Percentiles rank a stretch among this genome's conserved stretches.
Evolutionary conservation across 2,888 invertebrate genomes (phyloP).

Genomic region (Leptopterna dolabrata): DNA sequence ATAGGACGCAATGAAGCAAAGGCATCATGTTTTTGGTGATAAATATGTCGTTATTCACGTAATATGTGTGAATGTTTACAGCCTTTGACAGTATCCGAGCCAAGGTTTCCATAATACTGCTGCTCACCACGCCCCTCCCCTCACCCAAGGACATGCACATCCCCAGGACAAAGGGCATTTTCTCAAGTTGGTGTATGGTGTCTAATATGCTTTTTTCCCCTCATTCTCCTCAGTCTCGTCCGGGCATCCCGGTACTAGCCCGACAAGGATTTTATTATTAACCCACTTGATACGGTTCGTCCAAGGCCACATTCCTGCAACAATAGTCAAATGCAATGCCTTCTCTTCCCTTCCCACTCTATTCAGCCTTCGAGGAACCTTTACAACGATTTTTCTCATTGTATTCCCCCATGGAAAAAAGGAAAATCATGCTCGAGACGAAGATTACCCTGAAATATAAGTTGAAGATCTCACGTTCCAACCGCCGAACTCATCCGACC

Average conservation of each 20-base stretch:
- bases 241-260: not conserved
- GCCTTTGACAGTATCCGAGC: not conserved
- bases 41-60: too few species aligned
- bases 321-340: not conserved
- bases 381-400: not conserved
- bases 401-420: not conserved
- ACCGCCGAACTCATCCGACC: too few species aligned
- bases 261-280: not conserved
- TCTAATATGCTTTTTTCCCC: not conserved
- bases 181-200: not conserved
- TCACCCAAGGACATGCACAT: not conserved
- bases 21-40: too few species aligned
- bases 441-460: too few species aligned
- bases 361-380: not conserved
- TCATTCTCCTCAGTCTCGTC: not conserved
- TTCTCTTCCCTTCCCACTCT: not conserved
- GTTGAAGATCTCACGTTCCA: too few species aligned
- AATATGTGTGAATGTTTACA: too few species aligned
- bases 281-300: not conserved
- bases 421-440: not conserved
- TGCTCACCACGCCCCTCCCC: not conserved
- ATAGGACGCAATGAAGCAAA: too few species aligned
- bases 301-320: not conserved
- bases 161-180: not conserved
- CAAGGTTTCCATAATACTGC: not conserved